Evolutionary conservation across 2,113 vertebrate species (phyloP).

Genomic region (Syngnathoides biaculeatus): DNA sequence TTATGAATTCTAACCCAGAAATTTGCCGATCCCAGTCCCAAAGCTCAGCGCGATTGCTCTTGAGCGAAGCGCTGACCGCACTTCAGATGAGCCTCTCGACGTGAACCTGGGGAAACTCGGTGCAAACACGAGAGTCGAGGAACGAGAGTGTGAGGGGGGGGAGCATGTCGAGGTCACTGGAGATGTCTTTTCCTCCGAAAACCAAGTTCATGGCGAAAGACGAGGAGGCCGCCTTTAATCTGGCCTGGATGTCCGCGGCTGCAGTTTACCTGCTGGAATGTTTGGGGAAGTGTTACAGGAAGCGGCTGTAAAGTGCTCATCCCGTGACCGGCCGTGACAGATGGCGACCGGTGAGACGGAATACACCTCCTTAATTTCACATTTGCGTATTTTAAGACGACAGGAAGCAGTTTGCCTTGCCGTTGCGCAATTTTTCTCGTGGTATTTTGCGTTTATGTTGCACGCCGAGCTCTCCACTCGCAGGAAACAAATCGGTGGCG

Average conservation of each 20-base stretch:
- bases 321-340: constrained; percentile 46
- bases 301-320: constrained; percentile 28
- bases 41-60: constrained; percentile 27
- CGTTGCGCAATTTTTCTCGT: constrained; percentile 45
- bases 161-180: constrained; percentile 47
- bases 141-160: constrained; percentile 26
- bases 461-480: constrained; percentile 40
- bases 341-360: constrained; percentile 34
- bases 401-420: constrained; percentile 41
- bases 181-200: constrained; percentile 68
- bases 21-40: constrained; percentile 19
- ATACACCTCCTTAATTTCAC: constrained; percentile 15
- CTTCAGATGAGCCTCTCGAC: constrained; percentile 33
- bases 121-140: constrained; percentile 31
- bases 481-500: constrained; percentile 39
- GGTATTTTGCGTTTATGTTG: constrained; percentile 57
- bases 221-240: constrained; percentile 70
- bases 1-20: constrained; percentile 17
- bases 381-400: constrained; percentile 22
- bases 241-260: constrained; percentile 68
- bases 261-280: constrained; percentile 70
- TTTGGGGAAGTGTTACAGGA: constrained; percentile 62
- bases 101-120: constrained; percentile 21
- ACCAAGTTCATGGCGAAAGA: constrained; percentile 68
- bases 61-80: constrained; percentile 44